Evolutionary conservation across 2,888 invertebrate genomes (phyloP).

Genomic region (Clivina fossor): DNA sequence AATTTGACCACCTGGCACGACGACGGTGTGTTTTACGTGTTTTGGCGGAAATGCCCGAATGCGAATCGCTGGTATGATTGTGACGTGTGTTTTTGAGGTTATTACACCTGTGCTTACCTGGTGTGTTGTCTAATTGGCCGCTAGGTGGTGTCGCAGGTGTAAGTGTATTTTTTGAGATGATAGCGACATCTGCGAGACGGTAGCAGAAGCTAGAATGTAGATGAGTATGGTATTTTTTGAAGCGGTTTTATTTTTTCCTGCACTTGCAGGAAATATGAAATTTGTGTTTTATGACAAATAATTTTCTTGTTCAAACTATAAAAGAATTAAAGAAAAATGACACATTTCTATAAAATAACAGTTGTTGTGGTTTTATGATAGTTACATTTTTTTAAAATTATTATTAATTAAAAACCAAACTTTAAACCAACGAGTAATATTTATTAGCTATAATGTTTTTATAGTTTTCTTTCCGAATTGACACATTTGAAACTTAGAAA

Average conservation of each 20-base stretch:
- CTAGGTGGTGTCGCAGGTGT: neutral
- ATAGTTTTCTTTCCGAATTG: no score
- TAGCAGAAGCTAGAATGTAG: conserved; percentile 3
- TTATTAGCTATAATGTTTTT: no score
- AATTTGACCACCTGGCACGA: conserved; percentile 47
- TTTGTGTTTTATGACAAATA: no score
- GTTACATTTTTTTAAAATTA: no score
- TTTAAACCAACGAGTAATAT: no score
- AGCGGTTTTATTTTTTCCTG: conserved; percentile 1
- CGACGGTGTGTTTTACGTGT: conserved; percentile 10
- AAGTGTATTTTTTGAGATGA: neutral
- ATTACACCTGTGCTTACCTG: conserved; percentile 22
- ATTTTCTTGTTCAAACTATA: no score
- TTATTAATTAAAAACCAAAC: no score
- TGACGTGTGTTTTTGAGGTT: conserved; percentile 17
- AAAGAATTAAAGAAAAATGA: no score
- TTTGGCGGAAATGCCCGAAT: conserved; percentile 13
- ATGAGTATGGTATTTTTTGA: neutral
- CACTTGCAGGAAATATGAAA: no score
- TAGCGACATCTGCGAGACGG: conserved; percentile 2
- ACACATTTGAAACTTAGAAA: neutral
- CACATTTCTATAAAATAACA: no score
- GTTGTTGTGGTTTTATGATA: no score
- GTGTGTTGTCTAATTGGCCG: neutral
- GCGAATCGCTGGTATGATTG: conserved; percentile 3